Conservation (phyloP, 2,888 invertebrate species). For the Erebia palarica region DNA sequence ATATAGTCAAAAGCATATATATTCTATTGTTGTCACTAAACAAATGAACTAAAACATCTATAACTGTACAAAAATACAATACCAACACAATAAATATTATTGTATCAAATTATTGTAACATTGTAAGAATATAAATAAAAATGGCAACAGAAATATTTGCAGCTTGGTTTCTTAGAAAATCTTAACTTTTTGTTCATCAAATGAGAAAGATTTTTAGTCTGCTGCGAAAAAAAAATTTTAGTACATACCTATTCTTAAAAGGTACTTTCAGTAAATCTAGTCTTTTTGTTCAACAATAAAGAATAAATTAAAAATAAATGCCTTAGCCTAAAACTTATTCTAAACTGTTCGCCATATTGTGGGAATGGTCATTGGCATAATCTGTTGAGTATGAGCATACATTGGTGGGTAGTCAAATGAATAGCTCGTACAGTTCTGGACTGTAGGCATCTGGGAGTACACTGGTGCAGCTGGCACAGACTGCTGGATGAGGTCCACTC, state of each 20-base stretch:
- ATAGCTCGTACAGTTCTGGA: conserved; percentile 46
- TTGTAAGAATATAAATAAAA: conserved; percentile 10
- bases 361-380: conserved; percentile 49
- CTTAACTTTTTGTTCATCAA: neutral
- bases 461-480: conserved; percentile 49
- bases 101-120: conserved; percentile 36
- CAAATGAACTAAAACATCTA: too few relatives aligned
- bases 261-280: conserved; percentile 34
- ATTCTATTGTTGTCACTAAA: too few relatives aligned
- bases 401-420: conserved; percentile 57
- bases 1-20: too few relatives aligned
- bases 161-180: neutral
- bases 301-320: conserved; percentile 13
- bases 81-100: conserved; percentile 36
- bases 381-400: conserved; percentile 50
- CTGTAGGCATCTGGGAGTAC: conserved; percentile 51
- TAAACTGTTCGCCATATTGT: conserved; percentile 53
- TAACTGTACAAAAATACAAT: conserved; percentile 21
- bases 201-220: neutral
- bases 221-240: too few relatives aligned
- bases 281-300: conserved; percentile 45
- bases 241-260: neutral
- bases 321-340: neutral
- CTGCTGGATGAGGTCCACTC: conserved; percentile 54
- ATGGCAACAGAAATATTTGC: neutral